A percentile compares a stretch with the other conserved stretches of the same genome.
Conservation (phyloP, 2,113 vertebrate genomes). For the Isurus oxyrinchus region DNA sequence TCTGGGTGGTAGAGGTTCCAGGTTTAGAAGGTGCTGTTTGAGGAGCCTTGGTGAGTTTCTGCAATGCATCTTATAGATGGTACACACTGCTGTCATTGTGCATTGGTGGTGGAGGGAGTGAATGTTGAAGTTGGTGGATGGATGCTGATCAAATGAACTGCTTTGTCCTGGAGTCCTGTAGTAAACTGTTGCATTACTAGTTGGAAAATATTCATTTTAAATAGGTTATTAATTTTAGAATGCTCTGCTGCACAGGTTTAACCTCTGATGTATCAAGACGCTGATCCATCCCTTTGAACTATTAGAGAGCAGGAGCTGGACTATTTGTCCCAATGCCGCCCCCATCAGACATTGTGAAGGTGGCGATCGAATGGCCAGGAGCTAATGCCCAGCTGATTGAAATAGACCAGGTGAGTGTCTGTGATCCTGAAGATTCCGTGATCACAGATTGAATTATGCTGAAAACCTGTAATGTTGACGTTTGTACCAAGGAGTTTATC, state of each 20-base stretch:
- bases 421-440: not conserved
- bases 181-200: not conserved
- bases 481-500: not conserved
- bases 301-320: not conserved
- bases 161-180: no score
- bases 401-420: slow-evolving; percentile 82
- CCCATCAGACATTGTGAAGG: slow-evolving; percentile 90
- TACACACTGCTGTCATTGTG: no score
- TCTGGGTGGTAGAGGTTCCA: no score
- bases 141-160: no score
- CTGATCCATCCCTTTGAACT: not conserved
- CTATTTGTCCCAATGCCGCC: slow-evolving; percentile 73
- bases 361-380: slow-evolving; percentile 95
- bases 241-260: not conserved
- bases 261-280: not conserved
- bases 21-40: no score
- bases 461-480: not conserved
- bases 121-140: no score
- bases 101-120: no score
- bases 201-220: not conserved
- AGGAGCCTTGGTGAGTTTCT: no score
- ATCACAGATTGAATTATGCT: not conserved
- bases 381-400: slow-evolving; percentile 95
- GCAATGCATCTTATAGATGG: no score
- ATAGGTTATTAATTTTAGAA: not conserved